Percentiles rank a stretch among this genome's conserved stretches.
Evolutionary conservation across 2,113 vertebrate genomes (phyloP).

Genomic region (Apaloderma vittatum): DNA sequence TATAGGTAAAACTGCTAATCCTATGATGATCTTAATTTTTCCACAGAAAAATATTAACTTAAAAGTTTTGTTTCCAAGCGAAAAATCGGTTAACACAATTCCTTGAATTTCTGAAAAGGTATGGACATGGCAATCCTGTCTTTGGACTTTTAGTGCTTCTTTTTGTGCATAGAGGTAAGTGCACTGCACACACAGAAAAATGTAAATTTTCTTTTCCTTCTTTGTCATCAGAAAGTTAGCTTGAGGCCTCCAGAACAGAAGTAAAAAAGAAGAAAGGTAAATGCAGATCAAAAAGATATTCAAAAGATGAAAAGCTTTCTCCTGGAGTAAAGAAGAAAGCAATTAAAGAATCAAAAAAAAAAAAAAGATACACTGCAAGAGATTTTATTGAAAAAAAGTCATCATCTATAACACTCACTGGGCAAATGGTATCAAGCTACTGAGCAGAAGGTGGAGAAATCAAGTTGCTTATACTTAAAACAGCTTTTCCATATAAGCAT

Average conservation of each 20-base stretch:
- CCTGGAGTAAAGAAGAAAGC: neutral
- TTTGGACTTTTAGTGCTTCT: neutral
- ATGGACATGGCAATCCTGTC: neutral
- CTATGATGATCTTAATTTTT: neutral
- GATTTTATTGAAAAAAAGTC: neutral
- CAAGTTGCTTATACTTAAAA: neutral
- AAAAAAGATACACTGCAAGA: neutral
- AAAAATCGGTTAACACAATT: neutral
- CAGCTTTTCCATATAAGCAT: neutral
- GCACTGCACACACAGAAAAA: neutral
- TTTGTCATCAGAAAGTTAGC: neutral
- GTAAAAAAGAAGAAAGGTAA: neutral
- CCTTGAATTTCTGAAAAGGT: neutral
- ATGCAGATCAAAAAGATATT: neutral
- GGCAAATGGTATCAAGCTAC: neutral
- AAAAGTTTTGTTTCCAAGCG: neutral
- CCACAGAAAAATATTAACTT: neutral
- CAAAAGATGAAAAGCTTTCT: neutral
- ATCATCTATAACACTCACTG: neutral
- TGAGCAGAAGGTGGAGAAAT: constrained; percentile 23
- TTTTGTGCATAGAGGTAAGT: neutral
- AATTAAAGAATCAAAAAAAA: neutral
- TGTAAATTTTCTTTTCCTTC: neutral
- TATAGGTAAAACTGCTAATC: neutral
- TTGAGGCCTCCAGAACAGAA: neutral